Evolutionary conservation across 2,888 invertebrate genomes (phyloP), one percentile per base, ranked within the genome.

Genomic region (Drosophila leonis): DNA sequence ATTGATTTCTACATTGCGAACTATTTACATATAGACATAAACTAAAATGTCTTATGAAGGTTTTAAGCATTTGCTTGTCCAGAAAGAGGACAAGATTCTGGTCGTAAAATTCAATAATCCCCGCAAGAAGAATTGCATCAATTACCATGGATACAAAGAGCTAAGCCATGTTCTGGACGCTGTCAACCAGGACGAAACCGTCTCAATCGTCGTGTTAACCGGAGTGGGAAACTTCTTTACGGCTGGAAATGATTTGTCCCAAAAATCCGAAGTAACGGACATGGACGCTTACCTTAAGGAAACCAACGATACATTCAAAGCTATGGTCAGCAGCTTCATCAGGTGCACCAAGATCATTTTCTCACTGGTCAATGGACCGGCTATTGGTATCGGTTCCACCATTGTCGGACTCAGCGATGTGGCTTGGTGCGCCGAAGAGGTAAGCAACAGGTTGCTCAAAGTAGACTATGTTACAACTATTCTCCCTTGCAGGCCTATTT

Each of bases 281-380:
- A 68, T 83, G 65, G 92, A 93, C 13, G 85, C 72, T 27, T 86
- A 91, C 67, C 65, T 92, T n/a, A 84, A 92, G 70, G 41, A 83
- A 82, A 48, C 80, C 57, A 90, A 88, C 31, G 52, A n/a, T 0
- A 78, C 75, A 20, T 80, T 94, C 65, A 95, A 95, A 82, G 93
- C 94, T 8, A 96, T 96, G 93, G 94, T 98, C 3, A 94, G 94
- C n/a, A 70, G 82, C 18, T 73, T 87, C 80, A 97, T 98, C 75
- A 95, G 95, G 78, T 98, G 97, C 92, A 97, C 97, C 0, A 99
- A 99, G 93, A 93, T 98, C 39, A 92, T 99, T 48, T 94, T 99
- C 74, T 97, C 96, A 15, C 93, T 98, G 66, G 96, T 99, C 0
- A 98, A 99, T 94, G 99, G 99, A 2, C 98, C 98, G 46, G 98